Evolutionary conservation across 2,113 vertebrate species (phyloP), one percentile per base, ranked within the genome.

Genomic region (Nibea coibor): DNA sequence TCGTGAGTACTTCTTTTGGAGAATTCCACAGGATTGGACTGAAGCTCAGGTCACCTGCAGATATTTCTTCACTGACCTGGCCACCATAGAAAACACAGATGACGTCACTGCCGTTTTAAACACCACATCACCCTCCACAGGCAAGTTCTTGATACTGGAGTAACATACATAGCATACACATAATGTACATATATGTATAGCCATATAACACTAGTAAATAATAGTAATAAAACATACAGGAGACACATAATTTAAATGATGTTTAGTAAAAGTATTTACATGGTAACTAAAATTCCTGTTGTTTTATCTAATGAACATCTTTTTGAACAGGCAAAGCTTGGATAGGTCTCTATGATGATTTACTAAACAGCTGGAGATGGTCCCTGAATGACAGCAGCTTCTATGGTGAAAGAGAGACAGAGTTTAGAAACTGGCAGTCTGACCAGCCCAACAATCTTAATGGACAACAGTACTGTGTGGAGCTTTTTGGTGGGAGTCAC

Each of bases 261-360:
- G 11, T 12, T 31, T 5, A 31, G 47, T 15, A 53, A 35, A 35
- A n/a, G 14, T 0, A 28, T 67, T 48, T 28, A 48, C 12, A 35
- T 35, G 48, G 50, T n/a, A 35, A 26, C 9, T 72, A 0, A 19
- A 20, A 59, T 45, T 20, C 3, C 2, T 8, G n/a, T 2, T 35
- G 16, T 31, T 28, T 26, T 22, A 7, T 10, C 20, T 14, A 12
- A n/a, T 20, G 2, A 51, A 26, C 7, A 58, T 50, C 1, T 62
- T 45, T 79, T 68, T 75, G 17, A 84, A 78, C 69, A 90, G 89
- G 61, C 0, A 68, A 72, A 26, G 86, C 75, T 24, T 90, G 89
- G 89, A 90, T 90, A 16, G 89, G 89, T 48, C 86, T 90, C 6
- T 19, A 75, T 56, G 79, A 85, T 72, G 84, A 85, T 26, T 57